Evolutionary conservation across 2,888 invertebrate genomes (phyloP).

Genomic region (Ichneumoninae sp.): DNA sequence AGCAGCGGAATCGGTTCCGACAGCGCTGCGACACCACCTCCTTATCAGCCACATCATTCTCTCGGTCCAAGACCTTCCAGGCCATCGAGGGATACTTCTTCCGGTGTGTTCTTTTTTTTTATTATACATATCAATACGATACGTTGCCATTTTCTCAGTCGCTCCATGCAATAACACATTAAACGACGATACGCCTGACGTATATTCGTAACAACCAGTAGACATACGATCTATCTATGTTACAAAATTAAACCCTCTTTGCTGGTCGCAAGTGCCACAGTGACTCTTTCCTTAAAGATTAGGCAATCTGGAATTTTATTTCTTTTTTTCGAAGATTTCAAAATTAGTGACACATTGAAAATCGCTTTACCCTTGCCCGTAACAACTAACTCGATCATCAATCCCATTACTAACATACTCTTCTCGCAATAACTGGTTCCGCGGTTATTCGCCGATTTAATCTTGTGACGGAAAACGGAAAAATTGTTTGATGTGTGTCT

Average conservation of each 20-base stretch:
- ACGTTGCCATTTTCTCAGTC: not conserved
- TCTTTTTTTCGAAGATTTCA: no score
- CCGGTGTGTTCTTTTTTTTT: slow-evolving; percentile 76
- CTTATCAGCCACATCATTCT: slow-evolving; percentile 81
- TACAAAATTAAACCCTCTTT: no score
- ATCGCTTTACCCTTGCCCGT: not conserved
- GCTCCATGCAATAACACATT: not conserved
- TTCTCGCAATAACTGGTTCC: not conserved
- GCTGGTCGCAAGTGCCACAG: not conserved
- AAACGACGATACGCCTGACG: no score
- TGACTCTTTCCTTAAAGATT: not conserved
- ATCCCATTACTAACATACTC: slow-evolving; percentile 11
- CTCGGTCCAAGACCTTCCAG: slow-evolving; percentile 81
- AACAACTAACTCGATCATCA: not conserved
- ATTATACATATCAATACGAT: not conserved
- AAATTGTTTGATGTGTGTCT: not conserved
- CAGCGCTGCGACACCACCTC: slow-evolving; percentile 91
- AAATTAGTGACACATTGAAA: no score
- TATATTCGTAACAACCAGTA: no score
- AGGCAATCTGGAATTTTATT: not conserved
- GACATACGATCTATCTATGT: no score
- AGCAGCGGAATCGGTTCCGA: slow-evolving; percentile 96
- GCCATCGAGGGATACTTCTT: slow-evolving; percentile 82
- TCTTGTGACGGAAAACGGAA: not conserved
- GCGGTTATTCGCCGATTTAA: not conserved